A percentile compares a stretch with the other conserved stretches of the same genome.
phyloP scores from a whole-genome alignment of 2,113 vertebrate species.

The Australoheros scitulus region DNA sequence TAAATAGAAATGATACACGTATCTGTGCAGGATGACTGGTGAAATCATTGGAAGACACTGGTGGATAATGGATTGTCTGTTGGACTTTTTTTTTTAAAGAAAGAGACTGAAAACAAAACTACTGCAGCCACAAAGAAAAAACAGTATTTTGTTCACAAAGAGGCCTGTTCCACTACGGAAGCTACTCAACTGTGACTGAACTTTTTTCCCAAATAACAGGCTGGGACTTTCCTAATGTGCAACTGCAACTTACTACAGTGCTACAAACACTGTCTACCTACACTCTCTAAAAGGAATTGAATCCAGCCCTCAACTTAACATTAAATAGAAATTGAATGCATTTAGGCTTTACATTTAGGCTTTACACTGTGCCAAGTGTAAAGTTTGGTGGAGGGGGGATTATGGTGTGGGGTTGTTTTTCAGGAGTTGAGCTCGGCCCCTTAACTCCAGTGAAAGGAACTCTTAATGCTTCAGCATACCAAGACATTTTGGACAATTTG shows the following conservation, averaged over 20 bases:
- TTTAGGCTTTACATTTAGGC: no score
- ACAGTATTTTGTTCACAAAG: neutral
- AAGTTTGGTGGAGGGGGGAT: no score
- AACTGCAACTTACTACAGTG: neutral
- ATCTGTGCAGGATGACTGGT: constrained; percentile 12
- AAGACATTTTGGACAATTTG: no score
- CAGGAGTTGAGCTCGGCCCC: no score
- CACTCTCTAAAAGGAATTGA: neutral
- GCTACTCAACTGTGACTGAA: neutral
- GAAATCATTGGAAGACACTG: constrained; percentile 25
- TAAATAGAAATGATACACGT: constrained; percentile 26
- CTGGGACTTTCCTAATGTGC: neutral
- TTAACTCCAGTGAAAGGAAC: no score
- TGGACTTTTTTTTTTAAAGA: constrained; percentile 5
- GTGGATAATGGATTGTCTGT: constrained; percentile 32
- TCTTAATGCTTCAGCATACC: no score
- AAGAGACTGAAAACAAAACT: neutral
- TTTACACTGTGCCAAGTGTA: no score
- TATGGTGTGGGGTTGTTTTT: no score
- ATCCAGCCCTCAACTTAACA: neutral
- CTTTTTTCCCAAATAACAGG: neutral
- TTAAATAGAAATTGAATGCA: neutral
- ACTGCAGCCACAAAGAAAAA: neutral
- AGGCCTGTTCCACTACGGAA: neutral
- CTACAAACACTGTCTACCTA: neutral